Evolutionary conservation across 2,888 invertebrate species (phyloP).

Genomic region (Hirudinaria manillensis): DNA sequence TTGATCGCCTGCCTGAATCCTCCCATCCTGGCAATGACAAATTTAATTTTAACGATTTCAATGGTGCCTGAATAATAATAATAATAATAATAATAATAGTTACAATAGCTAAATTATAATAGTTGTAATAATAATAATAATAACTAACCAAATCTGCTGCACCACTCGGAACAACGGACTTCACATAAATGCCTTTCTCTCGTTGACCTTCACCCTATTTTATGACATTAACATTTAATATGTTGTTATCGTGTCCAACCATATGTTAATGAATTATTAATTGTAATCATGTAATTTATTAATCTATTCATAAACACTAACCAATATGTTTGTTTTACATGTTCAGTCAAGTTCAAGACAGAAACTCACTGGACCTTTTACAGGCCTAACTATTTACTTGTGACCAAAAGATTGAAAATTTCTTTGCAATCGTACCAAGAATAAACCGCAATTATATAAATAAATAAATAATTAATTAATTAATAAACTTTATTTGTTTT

Average conservation of each 20-base stretch:
- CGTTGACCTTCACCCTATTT: constrained; percentile 68
- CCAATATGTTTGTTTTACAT: too few relatives aligned
- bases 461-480: background rate
- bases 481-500: background rate
- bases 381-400: too few relatives aligned
- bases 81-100: background rate
- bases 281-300: background rate
- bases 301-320: background rate
- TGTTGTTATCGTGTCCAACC: too few relatives aligned
- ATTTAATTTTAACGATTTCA: too few relatives aligned
- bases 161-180: constrained; percentile 83
- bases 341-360: too few relatives aligned
- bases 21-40: constrained; percentile 31
- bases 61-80: background rate
- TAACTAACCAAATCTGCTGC: constrained; percentile 56
- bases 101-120: too few relatives aligned
- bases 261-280: too few relatives aligned
- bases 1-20: constrained; percentile 89
- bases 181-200: constrained; percentile 92
- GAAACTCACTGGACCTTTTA: too few relatives aligned
- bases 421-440: too few relatives aligned
- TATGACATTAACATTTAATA: too few relatives aligned
- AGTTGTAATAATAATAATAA: background rate
- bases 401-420: too few relatives aligned
- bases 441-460: background rate